Base-by-base conservation (phyloP, 2,888 invertebrate genomes). In the Pammene fasciana region DNA sequence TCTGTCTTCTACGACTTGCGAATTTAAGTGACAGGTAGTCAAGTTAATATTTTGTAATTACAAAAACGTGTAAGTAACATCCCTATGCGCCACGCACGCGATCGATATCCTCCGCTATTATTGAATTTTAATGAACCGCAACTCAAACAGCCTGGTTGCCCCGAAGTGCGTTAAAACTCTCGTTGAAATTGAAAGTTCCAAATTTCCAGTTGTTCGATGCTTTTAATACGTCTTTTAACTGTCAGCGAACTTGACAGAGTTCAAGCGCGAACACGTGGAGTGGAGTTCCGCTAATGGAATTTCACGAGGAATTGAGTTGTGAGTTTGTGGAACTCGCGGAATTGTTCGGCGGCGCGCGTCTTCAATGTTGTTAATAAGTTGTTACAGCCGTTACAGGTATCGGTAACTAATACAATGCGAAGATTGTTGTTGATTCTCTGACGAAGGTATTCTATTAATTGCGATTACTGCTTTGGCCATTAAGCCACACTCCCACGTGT, bases 121-220 rank as follows among this genome's bases (percentile, higher is more conserved):
- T 87, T 81, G 83, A 86, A 87, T 87, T 87, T 86, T 85, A 86
- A 87, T 85, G 83, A 87, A 79, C 73, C 79, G 76, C 74, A 83
- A 82, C 82, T 83, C 79, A 84, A 84, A 83, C 80, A 85, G 78
- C 78, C 73, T 70, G 75, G 73, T 66, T 76, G 76, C 70, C 76
- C 72, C 75, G 73, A 79, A 79, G 75, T 78, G 77, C 79, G 77
- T 81, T 74, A 73, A 75, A 80, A 81, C 80, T 82, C 74, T 18
- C 50, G 60, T 61, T 41, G 59, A 60, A 41, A 68, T 46, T 46
- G 59, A 68, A 65, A 71, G 62, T 71, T 71, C 64, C 34, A 36
- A 65, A 65, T 68, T 70, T 68, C 38, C 52, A 41, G 46, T 75
- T 75, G 72, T 68, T 68, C 75, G 82, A 82, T 75, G 79, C 75